Evolutionary conservation across 2,113 vertebrate genomes (phyloP).

Genomic region (Callospermophilus lateralis): DNA sequence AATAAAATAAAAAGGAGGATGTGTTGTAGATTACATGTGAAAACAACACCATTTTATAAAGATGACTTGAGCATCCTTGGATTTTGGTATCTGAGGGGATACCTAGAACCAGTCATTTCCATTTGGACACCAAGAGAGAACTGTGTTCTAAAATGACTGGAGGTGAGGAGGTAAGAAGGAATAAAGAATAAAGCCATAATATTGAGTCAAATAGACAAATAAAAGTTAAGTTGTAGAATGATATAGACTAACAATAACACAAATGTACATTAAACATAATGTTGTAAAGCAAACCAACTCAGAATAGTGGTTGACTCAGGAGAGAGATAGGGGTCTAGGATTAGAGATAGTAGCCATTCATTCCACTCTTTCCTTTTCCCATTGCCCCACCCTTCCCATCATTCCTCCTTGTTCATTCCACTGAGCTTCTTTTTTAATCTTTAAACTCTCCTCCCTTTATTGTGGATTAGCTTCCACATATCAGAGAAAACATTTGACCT

Average conservation of each 20-base stretch:
- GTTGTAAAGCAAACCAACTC: slow-evolving; percentile 32
- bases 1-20: not conserved
- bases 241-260: not conserved
- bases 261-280: slow-evolving; percentile 3
- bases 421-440: too few species aligned
- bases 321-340: not conserved
- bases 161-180: not conserved
- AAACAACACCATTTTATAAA: not conserved
- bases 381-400: too few species aligned
- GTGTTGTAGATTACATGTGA: not conserved
- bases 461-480: too few species aligned
- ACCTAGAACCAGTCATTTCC: not conserved
- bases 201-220: not conserved
- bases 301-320: not conserved
- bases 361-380: too few species aligned
- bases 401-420: too few species aligned
- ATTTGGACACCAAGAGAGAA: not conserved
- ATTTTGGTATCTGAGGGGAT: not conserved
- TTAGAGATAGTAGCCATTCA: not conserved
- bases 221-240: slow-evolving; percentile 15
- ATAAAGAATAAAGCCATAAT: slow-evolving; percentile 35
- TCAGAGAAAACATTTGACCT: too few species aligned
- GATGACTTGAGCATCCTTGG: not conserved
- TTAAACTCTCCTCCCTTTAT: too few species aligned
- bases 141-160: not conserved